Conservation (phyloP, 30 jellyfish, hydroid and myxozoan genomes). For the Nemopilema nomurai region DNA sequence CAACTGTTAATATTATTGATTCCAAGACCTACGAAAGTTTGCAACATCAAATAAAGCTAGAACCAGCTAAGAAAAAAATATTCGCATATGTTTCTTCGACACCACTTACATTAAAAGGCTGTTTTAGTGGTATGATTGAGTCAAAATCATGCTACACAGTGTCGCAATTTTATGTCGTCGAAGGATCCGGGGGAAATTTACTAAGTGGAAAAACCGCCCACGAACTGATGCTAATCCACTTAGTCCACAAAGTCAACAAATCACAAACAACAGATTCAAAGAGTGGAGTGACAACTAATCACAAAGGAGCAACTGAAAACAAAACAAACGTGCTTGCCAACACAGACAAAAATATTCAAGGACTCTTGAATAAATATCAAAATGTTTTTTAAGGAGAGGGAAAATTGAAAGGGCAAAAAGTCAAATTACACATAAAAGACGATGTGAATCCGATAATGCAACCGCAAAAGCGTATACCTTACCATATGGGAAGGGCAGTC, state of each 20-base stretch:
- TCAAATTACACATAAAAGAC: constrained; percentile 34
- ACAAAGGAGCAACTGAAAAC: constrained; percentile 23
- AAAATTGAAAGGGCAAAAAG: constrained; percentile 30
- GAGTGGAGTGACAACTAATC: constrained; percentile 5
- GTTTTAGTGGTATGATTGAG: constrained; percentile 41
- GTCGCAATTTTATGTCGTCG: constrained; percentile 47
- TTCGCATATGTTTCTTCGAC: constrained; percentile 49
- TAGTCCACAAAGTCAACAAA: constrained; percentile 34
- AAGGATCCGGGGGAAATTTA: constrained; percentile 58
- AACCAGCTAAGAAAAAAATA: constrained; percentile 39
- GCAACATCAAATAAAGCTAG: constrained; percentile 32
- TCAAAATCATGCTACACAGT: constrained; percentile 40
- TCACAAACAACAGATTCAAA: constrained; percentile 2
- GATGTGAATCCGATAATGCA: constrained; percentile 46
- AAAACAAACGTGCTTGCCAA: neutral
- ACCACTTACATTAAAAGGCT: constrained; percentile 28
- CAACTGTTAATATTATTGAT: constrained; percentile 38
- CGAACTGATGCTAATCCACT: constrained; percentile 32
- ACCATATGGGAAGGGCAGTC: constrained; percentile 50
- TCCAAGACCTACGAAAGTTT: constrained; percentile 9
- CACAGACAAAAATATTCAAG: constrained; percentile 26
- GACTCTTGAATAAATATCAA: constrained; percentile 15
- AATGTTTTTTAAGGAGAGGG: constrained; percentile 37
- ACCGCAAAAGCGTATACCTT: constrained; percentile 66
- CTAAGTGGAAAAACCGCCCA: constrained; percentile 69